Evolutionary conservation across 1,140 invertebrate genomes (phyloP), one percentile per base, ranked within the genome.

Genomic region (Drosophila nannoptera): DNA sequence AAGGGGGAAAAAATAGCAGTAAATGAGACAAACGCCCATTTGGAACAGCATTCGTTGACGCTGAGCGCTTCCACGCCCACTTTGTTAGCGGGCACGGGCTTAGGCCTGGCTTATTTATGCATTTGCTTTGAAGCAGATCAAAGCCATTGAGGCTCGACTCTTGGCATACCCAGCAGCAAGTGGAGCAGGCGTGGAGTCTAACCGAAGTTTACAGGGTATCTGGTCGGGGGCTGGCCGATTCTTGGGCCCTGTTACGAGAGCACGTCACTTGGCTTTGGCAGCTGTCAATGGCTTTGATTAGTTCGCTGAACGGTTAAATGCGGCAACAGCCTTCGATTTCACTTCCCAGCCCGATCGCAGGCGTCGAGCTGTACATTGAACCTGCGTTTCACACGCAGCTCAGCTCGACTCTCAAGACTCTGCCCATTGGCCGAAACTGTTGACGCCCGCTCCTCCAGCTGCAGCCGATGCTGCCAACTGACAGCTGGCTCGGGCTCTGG

Each of bases 201-300:
- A 22, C 22, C 22, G n/a, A 22, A 22, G 14, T 33, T 50, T 42
- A 4, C 32, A 68, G 65, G 58, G 65, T 68, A 68, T 46, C 2
- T 8, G 3, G 29, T 16, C 40, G 22, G 32, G 8, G 12, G 42
- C 42, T 61, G 55, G 52, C 71, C 46, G 48, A 59, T 75, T 69
- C 66, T 38, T 53, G 62, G 62, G 48, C 54, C 40, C 22, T 65
- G 61, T 66, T 70, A 59, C 1, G 22, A 22, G 22, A 66, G 68
- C 62, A 59, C 48, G 68, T 66, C 62, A 59, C 63, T 80, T 63
- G 22, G 50, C 40, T 69, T 71, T 54, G 75, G 58, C 78, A 83
- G 78, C 78, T 83, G 78, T 83, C 78, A 83, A 64, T 82, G 64
- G 72, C 78, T 83, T 72, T 83, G 78, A 83, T 82, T 78, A 73